Evolutionary conservation across 2,888 invertebrate genomes (phyloP), one percentile per base, ranked within the genome.

Genomic region (Acronicta aceris): DNA sequence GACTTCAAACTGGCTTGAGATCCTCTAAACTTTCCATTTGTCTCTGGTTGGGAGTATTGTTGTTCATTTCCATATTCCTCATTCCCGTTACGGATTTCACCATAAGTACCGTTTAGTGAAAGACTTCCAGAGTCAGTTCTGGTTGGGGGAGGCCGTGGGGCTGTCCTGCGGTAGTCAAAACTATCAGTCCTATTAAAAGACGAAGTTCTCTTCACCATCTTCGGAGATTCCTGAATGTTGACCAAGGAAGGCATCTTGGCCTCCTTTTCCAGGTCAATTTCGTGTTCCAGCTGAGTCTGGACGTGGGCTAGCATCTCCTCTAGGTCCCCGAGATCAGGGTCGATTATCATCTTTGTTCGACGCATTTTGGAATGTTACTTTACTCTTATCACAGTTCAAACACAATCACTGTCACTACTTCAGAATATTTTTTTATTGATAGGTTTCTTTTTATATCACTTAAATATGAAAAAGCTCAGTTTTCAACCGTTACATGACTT

Each of bases 291-390:
- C 61, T 95, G 94, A 0, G 86, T 91, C 59, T 95, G 95, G 1
- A 95, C 95, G 69, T 92, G 89, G 0, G 94, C 94, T 17, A 95
- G 78, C 95, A 95, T 95, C 67, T 95, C 94, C 60, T 95, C 95
- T 10, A 95, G 64, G 56, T 95, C 95, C 0, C 93, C 94, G 45
- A 95, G 69, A 71, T 95, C 94, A 2, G 94, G 94, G 68, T 93
- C 91, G 10, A 92, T 71, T 36, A 86, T 91, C 76, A 93, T 78
- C 70, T 91, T 93, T 40, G 83, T 78, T 6, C 93, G 89, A 52
- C 94, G 88, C 94, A 93, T 93, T 56, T 70, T 71, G 71, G 65
- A 70, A 73, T 66, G 58, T 63, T 72, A 41, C 12, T 47, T 68
- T 54, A 41, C 17, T n/a, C 27, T 30, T 76, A 78, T 71, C 80